Evolutionary conservation across 2,888 invertebrate genomes (phyloP).

Genomic region (Caenorhabditis panamensis): DNA sequence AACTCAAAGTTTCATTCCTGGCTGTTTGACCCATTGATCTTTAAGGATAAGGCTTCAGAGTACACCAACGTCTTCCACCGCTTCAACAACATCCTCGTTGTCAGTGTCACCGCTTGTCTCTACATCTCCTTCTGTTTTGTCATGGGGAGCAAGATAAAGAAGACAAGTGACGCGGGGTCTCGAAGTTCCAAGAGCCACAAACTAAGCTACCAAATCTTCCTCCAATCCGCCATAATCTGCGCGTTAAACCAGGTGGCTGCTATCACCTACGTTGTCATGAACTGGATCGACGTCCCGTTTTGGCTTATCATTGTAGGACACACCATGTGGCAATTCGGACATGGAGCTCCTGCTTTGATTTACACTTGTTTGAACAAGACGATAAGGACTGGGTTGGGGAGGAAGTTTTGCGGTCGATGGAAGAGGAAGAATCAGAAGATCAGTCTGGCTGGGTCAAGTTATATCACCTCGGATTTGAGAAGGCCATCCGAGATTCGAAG

Average conservation of each 20-base stretch:
- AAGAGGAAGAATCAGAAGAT: no score
- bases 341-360: no score
- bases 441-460: no score
- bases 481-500: no score
- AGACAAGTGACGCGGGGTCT: constrained; percentile 25
- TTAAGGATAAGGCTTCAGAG: not conserved
- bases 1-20: constrained; percentile 52
- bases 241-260: constrained; percentile 47
- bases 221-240: constrained; percentile 58
- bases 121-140: constrained; percentile 17
- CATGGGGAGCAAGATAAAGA: no score
- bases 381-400: no score
- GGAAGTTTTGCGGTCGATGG: no score
- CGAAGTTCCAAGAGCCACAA: constrained; percentile 9
- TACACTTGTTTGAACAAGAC: no score
- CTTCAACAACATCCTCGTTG: constrained; percentile 20
- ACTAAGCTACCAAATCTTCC: constrained; percentile 48
- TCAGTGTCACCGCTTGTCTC: constrained; percentile 6
- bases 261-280: constrained; percentile 55
- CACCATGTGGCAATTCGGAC: constrained; percentile 50
- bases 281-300: constrained; percentile 38
- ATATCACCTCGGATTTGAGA: no score
- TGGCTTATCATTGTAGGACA: constrained; percentile 55
- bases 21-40: constrained; percentile 62
- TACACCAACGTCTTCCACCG: constrained; percentile 30